Evolutionary conservation across 2,113 vertebrate genomes (phyloP), one percentile per base, ranked within the genome.

Genomic region (Pterocles burchelli): DNA sequence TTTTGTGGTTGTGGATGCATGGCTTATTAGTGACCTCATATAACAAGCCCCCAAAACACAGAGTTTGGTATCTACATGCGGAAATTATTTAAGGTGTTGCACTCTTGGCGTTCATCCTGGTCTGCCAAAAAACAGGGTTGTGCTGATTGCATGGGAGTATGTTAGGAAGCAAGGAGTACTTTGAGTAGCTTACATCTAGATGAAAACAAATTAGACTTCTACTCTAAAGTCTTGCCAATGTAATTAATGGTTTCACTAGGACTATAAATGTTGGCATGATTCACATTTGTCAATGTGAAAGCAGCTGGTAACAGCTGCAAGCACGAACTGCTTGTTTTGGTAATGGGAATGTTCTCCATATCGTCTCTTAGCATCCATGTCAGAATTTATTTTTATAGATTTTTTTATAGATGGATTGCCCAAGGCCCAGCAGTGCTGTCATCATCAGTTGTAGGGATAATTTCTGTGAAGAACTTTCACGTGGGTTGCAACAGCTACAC

Each of bases 141-240:
- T 76, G 81, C 70, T 66, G 61, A 80, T 41, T 80, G 79, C 61
- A 48, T 38, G 48, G 57, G 45, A 91, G 43, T 29, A 68, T 36
- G 26, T 57, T 89, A 89, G 79, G 71, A 95, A 85, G 89, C 71
- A 96, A 95, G 58, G 36, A 88, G 66, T 74, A 83, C 89, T 80
- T 61, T 65, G 84, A 78, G 65, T 71, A 84, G 70, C 84, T 95
- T 70, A 59, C 61, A 94, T 57, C 52, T 72, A 90, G 74, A 65
- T 81, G 72, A 95, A 96, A 96, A 80, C 90, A 97, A 95, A 97
- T 94, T 95, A 89, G 91, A 94, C 74, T 90, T 93, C 67, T 85
- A 85, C 62, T 91, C 85, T 67, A 43, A 88, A 81, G 65, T 66
- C 88, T 91, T 91, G 95, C 67, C 84, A 93, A 52, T 92, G 76